Base-by-base conservation (phyloP, 1,140 invertebrate species). In the Pseudoatta argentina region DNA sequence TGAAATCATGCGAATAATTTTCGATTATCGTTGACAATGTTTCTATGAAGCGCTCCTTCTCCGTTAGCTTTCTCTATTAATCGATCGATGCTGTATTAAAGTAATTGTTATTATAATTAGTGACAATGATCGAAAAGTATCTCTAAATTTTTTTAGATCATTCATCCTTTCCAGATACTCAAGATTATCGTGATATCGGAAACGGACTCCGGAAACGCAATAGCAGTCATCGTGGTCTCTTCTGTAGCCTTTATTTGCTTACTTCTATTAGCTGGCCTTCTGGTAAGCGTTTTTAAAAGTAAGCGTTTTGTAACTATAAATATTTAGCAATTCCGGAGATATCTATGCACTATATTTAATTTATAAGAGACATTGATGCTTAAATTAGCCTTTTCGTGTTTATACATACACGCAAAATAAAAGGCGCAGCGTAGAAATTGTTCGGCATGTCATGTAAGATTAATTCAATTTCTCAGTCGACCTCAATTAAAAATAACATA, bases 231-330 rank as follows among this genome's bases (percentile, higher is more conserved):
- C 61, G 94, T 95, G 21, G 94, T 96, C 61, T 96, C 96, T 10
- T 95, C 95, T 66, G 93, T 96, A 24, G 96, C 95, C 27, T 95
- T 95, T 44, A 93, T 96, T 59, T 96, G 95, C 87, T 93, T 97
- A 18, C 92, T 97, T 51, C 92, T 97, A 12, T 91, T 97, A 14
- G 96, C 97, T 39, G 96, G 96, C 24, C 96, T 97, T 67, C 93
- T 97, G 95, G 96, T 97, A 95, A 96, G 95, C 93, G 59, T 86
- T 64, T 59, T 18, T 51, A 8, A 34, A 34, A 34, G 96, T 97
- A 95, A 96, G 95, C 93, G 59, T 86, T 64, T 53, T 18, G 12
- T 14, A 51, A 24, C 3, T 59, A 8, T 6, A 24, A 48, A 5
- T 14, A 34, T 27, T 64, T 78, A 44, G 14, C 4, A 69, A 8